Base-by-base conservation (phyloP, 2,888 invertebrate species). In the Tachina fera region DNA sequence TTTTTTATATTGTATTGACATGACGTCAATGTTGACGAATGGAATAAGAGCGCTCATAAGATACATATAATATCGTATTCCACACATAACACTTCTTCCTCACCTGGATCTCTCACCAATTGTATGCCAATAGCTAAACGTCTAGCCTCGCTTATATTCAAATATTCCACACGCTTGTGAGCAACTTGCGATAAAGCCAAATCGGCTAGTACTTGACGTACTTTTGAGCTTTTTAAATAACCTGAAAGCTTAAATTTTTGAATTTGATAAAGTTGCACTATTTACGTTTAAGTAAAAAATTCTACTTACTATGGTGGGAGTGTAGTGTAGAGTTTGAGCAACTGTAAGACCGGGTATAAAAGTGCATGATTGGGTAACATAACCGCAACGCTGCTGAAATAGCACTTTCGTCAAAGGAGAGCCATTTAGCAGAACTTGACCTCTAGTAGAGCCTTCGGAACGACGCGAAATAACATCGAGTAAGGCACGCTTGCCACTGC, bases 401-500 rank as follows among this genome's bases (percentile, higher is more conserved):
- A 97, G 93, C 8, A 96, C 95, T 72, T 96, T 94, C 22, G 96
- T 97, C 88, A 98, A 93, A 0, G 97, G 96, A 6, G 97, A 96
- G 1, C 97, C 97, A 91, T 98, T 98, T 1, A 99, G 94, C 0
- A 97, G 94, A 39, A 99, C 97, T 91, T 98, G 97, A 0, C 98
- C 99, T 78, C 97, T 95, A 1, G 96, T 96, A 1, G 97, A 95
- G 1, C 96, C 96, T 87, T 95, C 95, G 13, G 97, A 96, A 47
- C 97, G 94, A 19, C 97, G 94, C 0, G 97, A 96, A 79, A 99
- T 97, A 9, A 98, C 98, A 92, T 99, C 98, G 9, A 99, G 93
- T 4, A 99, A 94, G 0, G 98, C 98, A 47, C 98, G 95, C 91
- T 99, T 99, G 0, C 99, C 99, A 89, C 98, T 98, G 14, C 98